phyloP scores from a whole-genome alignment of 2,888 invertebrate species.

The Sympetrum striolatum region DNA sequence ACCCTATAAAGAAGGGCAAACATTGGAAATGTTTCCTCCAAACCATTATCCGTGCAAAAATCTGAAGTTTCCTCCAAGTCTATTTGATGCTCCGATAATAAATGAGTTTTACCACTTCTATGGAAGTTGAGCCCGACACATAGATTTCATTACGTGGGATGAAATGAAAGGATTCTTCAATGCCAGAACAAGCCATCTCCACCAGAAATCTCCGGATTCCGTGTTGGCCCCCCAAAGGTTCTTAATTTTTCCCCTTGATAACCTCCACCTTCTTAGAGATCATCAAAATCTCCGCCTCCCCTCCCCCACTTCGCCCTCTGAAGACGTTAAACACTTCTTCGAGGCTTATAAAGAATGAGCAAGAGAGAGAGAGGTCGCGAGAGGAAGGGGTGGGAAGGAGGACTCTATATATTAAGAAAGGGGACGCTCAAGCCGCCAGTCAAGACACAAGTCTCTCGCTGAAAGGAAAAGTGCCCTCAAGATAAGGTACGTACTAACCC shows the following conservation, averaged over 20 bases:
- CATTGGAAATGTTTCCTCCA: no score
- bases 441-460: neutral
- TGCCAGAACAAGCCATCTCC: neutral
- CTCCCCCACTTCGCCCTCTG: neutral
- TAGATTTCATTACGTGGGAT: neutral
- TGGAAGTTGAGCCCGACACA: neutral
- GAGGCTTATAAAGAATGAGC: conserved; percentile 20
- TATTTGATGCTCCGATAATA: no score
- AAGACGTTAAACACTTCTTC: conserved; percentile 22
- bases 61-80: no score
- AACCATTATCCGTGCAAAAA: no score
- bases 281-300: neutral
- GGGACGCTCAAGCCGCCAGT: neutral
- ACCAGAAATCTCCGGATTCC: neutral
- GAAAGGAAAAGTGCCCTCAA: neutral
- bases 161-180: neutral
- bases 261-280: conserved; percentile 20
- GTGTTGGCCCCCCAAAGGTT: neutral
- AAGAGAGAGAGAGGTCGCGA: neutral
- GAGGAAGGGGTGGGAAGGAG: neutral
- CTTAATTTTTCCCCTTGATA: neutral
- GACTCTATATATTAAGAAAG: neutral
- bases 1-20: no score
- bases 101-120: no score
- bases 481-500: conserved; percentile 6